Percentiles rank a stretch among this genome's conserved stretches.
Evolutionary conservation across 2,888 invertebrate species (phyloP).

Genomic region (Apomyelois bistriatella): DNA sequence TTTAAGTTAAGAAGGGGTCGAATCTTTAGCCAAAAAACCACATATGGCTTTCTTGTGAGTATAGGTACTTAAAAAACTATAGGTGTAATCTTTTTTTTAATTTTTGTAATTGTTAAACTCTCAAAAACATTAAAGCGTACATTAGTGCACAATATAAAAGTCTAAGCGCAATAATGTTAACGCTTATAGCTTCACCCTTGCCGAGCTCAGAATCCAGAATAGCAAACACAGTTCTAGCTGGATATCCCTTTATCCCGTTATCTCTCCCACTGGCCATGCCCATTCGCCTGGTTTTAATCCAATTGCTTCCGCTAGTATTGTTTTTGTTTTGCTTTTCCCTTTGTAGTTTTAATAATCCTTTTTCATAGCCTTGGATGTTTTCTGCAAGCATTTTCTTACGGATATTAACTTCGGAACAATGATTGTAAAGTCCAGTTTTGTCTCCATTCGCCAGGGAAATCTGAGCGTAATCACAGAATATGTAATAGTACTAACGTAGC

Average conservation of each 20-base stretch:
- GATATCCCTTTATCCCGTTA: constrained; percentile 15
- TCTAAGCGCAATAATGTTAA: background rate
- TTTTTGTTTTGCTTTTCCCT: background rate
- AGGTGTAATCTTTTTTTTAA: too few relatives aligned
- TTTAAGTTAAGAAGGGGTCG: too few relatives aligned
- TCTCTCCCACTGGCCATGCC: constrained; percentile 19
- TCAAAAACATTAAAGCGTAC: too few relatives aligned
- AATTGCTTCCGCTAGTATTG: constrained; percentile 11
- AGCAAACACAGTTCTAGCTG: background rate
- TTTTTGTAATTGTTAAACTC: too few relatives aligned
- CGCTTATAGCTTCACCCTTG: background rate
- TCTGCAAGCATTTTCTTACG: background rate
- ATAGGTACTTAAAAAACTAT: too few relatives aligned
- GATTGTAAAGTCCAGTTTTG: background rate
- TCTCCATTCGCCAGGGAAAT: background rate
- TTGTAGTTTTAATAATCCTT: constrained; percentile 2
- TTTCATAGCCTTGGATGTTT: background rate
- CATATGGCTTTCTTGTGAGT: too few relatives aligned
- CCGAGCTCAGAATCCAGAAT: constrained; percentile 23
- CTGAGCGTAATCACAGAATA: background rate
- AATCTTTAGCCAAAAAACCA: too few relatives aligned
- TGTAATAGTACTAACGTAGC: too few relatives aligned
- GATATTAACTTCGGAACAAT: background rate
- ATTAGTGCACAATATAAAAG: background rate
- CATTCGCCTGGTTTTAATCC: constrained; percentile 20